Conservation (phyloP, 2,113 vertebrate species). For the Oncorhynchus nerka region DNA sequence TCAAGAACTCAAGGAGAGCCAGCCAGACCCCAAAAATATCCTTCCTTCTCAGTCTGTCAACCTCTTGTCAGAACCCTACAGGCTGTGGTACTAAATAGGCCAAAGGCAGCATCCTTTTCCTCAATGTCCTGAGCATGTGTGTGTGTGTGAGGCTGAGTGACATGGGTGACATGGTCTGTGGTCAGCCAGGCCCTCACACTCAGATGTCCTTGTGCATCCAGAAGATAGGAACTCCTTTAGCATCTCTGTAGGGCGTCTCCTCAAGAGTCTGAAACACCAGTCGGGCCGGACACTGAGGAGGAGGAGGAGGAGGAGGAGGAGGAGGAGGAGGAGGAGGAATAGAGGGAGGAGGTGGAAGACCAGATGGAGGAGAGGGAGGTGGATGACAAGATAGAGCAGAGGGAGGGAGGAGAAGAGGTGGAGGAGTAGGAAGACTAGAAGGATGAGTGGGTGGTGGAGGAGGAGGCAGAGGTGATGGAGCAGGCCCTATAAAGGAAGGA, state of each 20-base stretch:
- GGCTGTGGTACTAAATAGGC: neutral
- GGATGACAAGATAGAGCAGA: too few relatives aligned
- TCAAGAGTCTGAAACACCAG: conserved; percentile 65
- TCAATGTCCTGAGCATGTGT: neutral
- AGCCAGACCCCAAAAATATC: neutral
- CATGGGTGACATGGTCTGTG: neutral
- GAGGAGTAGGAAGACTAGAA: conserved; percentile 4
- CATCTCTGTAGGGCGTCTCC: conserved; percentile 80
- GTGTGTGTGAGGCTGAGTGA: neutral
- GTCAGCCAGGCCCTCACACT: conserved; percentile 16
- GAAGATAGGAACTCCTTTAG: conserved; percentile 83
- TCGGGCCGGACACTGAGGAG: neutral
- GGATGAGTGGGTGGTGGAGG: too few relatives aligned
- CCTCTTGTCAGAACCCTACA: too few relatives aligned
- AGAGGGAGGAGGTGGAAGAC: neutral
- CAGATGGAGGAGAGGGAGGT: too few relatives aligned
- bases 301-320: conserved; percentile 10
- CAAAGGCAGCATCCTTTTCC: neutral
- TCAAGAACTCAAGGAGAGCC: neutral
- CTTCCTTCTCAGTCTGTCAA: neutral
- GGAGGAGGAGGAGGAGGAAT: conserved; percentile 7
- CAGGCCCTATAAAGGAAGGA: neutral
- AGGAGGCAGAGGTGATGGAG: neutral
- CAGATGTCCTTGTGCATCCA: conserved; percentile 97
- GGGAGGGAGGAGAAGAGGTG: neutral